Base-by-base conservation (phyloP, 37 sponge, comb jelly and placozoan species). In the Chondrosia reniformis region DNA sequence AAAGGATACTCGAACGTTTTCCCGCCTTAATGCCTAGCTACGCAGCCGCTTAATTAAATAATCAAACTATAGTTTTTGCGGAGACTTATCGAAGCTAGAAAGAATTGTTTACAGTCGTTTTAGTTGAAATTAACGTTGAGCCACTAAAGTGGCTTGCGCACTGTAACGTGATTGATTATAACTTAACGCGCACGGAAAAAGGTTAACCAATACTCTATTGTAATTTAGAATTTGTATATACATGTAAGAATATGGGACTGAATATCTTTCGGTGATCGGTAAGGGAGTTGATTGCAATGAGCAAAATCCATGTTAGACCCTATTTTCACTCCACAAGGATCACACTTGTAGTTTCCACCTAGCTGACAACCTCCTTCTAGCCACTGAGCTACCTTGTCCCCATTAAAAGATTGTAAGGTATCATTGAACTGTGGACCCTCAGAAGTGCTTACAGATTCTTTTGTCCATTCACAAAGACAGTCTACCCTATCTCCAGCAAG, bases 311-410 rank as follows among this genome's bases (percentile, higher is more conserved):
- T 80, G 28, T 52, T 66, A 3, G 28, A 30, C 22, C 45, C 38
- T 9, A 22, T 46, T 25, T 71, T 54, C 46, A 49, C 52, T 15
- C 80, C 80, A 80, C 80, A 80, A 13, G 38, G 17, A 28, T 71
- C 80, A 67, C 80, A 80, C 55, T 80, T 80, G 33, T 67, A 80
- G 55, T 9, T 32, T 25, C 80, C 80, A 27, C 80, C 72, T 34
- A 67, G 28, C 39, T 80, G 80, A 28, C 63, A 61, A 12, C 80
- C 80, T 61, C 41, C 62, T 55, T 46, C 63, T 63, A 24, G 79
- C 79, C 34, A 56, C 45, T n/a, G n/a, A n/a, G n/a, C n/a, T n/a
- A n/a, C n/a, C 44, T 79, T 63, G 37, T 80, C 80, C 38, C 80
- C 80, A 43, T 9, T 39, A 46, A 80, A 80, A 27, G 67, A 66